A percentile compares a stretch with the other conserved stretches of the same genome.
These are phyloP conservation scores for Meriones unguiculatus DNA, from an alignment of 2,113 vertebrate species.

Conservation along the genomic window DNA sequence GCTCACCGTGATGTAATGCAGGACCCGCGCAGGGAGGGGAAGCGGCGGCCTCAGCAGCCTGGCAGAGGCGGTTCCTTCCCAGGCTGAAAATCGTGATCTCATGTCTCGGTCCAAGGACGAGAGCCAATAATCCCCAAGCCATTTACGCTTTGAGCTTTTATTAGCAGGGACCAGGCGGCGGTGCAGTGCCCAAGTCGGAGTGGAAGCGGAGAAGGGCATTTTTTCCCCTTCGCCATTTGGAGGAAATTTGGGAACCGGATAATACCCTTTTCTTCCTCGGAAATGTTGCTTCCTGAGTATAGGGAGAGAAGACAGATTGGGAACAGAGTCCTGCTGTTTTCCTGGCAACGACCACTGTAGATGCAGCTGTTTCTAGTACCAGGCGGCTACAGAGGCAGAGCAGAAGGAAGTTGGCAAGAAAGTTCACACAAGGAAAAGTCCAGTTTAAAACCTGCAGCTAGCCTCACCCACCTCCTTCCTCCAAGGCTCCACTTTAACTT, in stretches of 20 bases:
- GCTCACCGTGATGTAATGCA: constrained; percentile 83
- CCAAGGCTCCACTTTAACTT: not conserved
- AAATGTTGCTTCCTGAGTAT: not conserved
- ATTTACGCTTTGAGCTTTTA: not conserved
- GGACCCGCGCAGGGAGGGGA: constrained; percentile 64
- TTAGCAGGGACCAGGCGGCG: constrained; percentile 40
- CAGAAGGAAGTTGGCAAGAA: not conserved
- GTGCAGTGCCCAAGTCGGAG: not conserved
- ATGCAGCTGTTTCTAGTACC: not conserved
- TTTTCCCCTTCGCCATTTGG: not conserved
- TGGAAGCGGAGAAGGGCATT: not conserved
- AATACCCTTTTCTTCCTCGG: not conserved
- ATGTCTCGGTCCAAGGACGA: constrained; percentile 71
- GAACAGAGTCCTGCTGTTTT: not conserved
- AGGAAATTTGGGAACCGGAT: constrained; percentile 1
- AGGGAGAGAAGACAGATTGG: not conserved
- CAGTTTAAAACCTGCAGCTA: not conserved
- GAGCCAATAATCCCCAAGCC: constrained; percentile 45
- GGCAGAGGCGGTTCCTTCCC: constrained; percentile 58
- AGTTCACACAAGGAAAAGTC: not conserved
- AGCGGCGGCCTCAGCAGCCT: not conserved
- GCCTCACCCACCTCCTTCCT: not conserved
- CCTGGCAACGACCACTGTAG: not conserved
- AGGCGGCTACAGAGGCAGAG: not conserved
- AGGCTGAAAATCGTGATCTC: constrained; percentile 73